Evolutionary conservation across 2,797 vertebrate species (phyloP), one percentile per base, ranked within the genome.

Genomic region (Molossus alvarezi): DNA sequence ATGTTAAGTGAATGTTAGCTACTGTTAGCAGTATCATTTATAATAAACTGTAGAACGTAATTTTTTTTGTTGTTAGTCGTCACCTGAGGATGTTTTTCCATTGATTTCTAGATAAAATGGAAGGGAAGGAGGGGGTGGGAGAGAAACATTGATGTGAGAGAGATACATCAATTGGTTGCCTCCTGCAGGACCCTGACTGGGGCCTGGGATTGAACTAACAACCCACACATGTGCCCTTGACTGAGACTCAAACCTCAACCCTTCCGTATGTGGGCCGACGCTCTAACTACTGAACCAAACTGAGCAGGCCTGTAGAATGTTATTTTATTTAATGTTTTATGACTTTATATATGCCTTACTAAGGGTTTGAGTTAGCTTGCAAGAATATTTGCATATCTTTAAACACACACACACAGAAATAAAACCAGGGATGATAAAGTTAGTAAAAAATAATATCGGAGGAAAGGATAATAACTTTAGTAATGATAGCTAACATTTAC

Each of bases 271-370:
- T 45, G 41, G 41, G 41, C 41, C 41, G 33, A 45, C 6, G 41
- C 41, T 45, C 41, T 45, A 45, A 45, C 41, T 45, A 6, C 41
- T 45, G 41, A 45, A 6, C 41, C 41, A 45, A 45, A 45, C 41
- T 45, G 41, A 45, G 5, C 41, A 45, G 41, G 41, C 3, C 9
- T 57, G 21, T 75, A 80, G 57, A 73, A 65, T 77, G 18, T 69
- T 83, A 90, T 73, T 95, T 88, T 76, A 62, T 83, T 85, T 90
- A 33, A 81, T 81, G 41, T 92, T 95, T 88, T 86, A n/a, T 90
- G 33, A 94, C n/a, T 88, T 73, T 71, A 67, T 64, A 5, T 69
- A 18, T 92, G 33, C 37, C 48, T 58, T 65, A 15, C 33, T 77
- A 75, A 88, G 27, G 27, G 91, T 86, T 37, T 91, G n/a, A 69